These are phyloP conservation scores for Trachymyrmex septentrionalis DNA, from an alignment of 1,140 invertebrate species.

Conservation along the genomic window DNA sequence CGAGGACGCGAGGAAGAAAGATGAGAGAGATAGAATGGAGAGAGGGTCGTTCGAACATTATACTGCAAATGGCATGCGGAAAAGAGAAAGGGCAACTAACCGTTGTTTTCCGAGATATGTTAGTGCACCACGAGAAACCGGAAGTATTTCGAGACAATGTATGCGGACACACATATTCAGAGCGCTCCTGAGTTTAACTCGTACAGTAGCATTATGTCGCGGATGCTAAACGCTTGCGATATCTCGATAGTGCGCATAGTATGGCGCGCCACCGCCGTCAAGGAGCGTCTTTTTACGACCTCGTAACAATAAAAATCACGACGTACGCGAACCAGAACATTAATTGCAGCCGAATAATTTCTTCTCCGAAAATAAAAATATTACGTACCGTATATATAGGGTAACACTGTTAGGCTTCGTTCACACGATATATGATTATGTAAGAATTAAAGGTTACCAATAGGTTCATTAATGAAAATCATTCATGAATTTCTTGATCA, in stretches of 20 bases:
- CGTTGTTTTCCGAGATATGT: slow-evolving; percentile 63
- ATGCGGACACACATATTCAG: not conserved
- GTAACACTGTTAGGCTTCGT: too few relatives aligned
- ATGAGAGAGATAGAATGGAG: not conserved
- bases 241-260: not conserved
- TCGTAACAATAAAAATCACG: slow-evolving; percentile 55
- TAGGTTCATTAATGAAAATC: too few relatives aligned
- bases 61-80: not conserved
- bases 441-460: too few relatives aligned
- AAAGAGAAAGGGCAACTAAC: slow-evolving; percentile 22
- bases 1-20: not conserved
- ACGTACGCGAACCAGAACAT: slow-evolving; percentile 16
- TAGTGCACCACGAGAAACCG: slow-evolving; percentile 35
- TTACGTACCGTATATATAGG: not conserved
- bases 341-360: slow-evolving; percentile 26
- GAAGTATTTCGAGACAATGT: slow-evolving; percentile 55
- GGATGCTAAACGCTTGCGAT: slow-evolving; percentile 67
- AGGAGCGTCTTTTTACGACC: slow-evolving; percentile 47
- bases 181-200: slow-evolving; percentile 16
- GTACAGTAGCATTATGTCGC: slow-evolving; percentile 56
- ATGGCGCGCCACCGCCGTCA: not conserved
- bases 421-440: too few relatives aligned
- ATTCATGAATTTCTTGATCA: too few relatives aligned
- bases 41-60: not conserved
- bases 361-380: slow-evolving; percentile 25